These are phyloP conservation scores for Mus spicilegus DNA, from an alignment of 2,113 vertebrate genomes.

Conservation along the genomic window DNA sequence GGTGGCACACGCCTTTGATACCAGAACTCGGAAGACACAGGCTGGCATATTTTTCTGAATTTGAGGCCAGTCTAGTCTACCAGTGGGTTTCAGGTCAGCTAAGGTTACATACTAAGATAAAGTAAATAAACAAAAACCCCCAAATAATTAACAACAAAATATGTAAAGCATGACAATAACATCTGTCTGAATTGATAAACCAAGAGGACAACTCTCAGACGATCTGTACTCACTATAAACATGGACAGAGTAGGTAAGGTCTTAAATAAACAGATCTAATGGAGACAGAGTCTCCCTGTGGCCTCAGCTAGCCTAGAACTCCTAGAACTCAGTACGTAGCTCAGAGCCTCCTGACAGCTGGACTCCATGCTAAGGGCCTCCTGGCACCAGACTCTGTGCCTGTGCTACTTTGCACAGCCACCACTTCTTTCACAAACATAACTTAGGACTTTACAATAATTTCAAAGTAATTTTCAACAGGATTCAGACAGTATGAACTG, in stretches of 20 bases:
- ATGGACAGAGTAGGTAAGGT: neutral
- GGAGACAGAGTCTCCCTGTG: neutral
- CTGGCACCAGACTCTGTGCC: neutral
- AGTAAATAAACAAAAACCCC: neutral
- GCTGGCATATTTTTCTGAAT: neutral
- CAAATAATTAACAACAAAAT: neutral
- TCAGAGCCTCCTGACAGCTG: neutral
- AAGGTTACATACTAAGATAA: neutral
- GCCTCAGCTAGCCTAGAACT: neutral
- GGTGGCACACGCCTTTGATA: neutral
- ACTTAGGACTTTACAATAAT: neutral
- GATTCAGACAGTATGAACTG: neutral
- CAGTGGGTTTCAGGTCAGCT: neutral
- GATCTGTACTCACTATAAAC: constrained; percentile 21
- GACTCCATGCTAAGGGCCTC: neutral
- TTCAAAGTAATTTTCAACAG: constrained; percentile 15
- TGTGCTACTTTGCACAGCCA: neutral
- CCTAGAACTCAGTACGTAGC: neutral
- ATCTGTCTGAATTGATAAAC: neutral
- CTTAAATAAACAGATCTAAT: neutral
- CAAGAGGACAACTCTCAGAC: constrained; percentile 9
- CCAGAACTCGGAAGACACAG: neutral
- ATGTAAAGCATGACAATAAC: neutral
- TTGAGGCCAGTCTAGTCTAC: neutral
- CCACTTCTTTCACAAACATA: constrained; percentile 4